phyloP scores from a whole-genome alignment of 2,797 vertebrate species.

The Onychomys torridus region DNA sequence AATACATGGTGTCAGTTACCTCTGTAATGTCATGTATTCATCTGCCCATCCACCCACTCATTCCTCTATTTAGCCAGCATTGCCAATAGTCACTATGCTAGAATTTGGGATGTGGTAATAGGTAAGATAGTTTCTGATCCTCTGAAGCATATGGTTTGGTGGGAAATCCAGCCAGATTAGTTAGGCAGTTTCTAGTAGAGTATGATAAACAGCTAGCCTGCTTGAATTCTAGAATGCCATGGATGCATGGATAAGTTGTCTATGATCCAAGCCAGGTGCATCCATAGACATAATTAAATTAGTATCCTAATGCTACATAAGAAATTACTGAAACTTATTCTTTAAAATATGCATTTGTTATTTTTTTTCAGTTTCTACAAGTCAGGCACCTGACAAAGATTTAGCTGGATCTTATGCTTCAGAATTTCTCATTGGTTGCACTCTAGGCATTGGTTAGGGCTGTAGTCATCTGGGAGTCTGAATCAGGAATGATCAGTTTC shows the following conservation, averaged over 20 bases:
- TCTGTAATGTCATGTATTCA: slow-evolving; percentile 1
- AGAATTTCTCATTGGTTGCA: neutral
- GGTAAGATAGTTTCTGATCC: neutral
- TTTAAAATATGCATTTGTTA: slow-evolving; percentile 52
- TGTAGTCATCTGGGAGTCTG: neutral
- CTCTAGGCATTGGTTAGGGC: neutral
- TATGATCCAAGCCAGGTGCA: neutral
- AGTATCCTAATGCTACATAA: neutral
- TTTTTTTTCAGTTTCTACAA: neutral
- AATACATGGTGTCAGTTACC: slow-evolving; percentile 20
- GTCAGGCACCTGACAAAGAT: neutral
- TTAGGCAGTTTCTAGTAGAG: neutral
- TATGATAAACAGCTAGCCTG: neutral
- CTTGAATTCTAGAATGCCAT: slow-evolving; percentile 36
- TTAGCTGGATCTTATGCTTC: slow-evolving; percentile 16
- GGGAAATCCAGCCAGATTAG: slow-evolving; percentile 29
- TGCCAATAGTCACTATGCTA: neutral
- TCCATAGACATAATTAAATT: slow-evolving; percentile 42
- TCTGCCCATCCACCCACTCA: neutral
- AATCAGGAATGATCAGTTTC: neutral
- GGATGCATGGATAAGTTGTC: neutral
- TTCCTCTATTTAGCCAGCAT: slow-evolving; percentile 35
- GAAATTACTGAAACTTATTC: neutral
- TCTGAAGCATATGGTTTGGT: neutral
- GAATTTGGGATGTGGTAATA: neutral